Conservation (phyloP, 2,113 vertebrate genomes). For the Camelus bactrianus region DNA sequence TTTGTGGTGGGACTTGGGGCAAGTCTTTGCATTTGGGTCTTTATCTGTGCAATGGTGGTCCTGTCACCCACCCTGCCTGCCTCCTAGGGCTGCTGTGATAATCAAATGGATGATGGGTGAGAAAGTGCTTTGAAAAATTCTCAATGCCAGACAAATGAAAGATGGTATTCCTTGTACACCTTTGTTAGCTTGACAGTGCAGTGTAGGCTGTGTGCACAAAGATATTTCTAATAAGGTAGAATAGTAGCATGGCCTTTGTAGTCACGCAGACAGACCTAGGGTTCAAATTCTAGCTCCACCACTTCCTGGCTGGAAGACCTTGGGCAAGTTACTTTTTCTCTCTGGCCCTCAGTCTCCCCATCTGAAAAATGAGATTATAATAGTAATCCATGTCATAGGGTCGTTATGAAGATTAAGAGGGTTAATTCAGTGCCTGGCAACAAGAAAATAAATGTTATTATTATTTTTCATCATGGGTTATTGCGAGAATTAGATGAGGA, state of each 20-base stretch:
- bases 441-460: background rate
- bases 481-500: slow-evolving; percentile 48
- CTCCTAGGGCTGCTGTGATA: background rate
- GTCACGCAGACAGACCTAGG: background rate
- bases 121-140: slow-evolving; percentile 26
- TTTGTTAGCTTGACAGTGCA: background rate
- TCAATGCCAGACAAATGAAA: background rate
- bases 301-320: background rate
- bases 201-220: background rate
- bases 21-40: slow-evolving; percentile 12
- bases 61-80: background rate
- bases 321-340: too few relatives aligned
- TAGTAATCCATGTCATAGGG: background rate
- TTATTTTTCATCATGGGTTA: slow-evolving; percentile 41
- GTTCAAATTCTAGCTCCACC: background rate
- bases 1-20: background rate
- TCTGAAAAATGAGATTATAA: background rate
- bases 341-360: too few relatives aligned
- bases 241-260: background rate
- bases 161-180: background rate
- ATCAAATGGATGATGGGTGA: background rate
- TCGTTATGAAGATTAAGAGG: slow-evolving; percentile 9
- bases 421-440: background rate
- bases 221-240: slow-evolving; percentile 13
- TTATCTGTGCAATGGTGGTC: background rate